Conservation (phyloP, 2,797 vertebrate genomes). For the Vespertilio murinus region DNA sequence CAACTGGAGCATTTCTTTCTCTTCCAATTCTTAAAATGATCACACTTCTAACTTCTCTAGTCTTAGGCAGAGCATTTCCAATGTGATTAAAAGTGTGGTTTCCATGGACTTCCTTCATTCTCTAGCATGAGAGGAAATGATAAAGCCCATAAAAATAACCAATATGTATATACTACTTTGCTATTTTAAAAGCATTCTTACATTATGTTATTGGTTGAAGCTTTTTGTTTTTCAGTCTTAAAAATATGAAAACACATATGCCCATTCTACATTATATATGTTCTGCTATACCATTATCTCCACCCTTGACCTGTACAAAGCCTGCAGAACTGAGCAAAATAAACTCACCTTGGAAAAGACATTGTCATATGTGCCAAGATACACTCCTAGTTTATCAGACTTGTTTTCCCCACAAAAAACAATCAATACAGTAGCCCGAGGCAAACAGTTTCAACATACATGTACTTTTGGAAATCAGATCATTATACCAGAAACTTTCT, state of each 20-base stretch:
- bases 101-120: not conserved
- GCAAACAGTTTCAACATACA: constrained; percentile 55
- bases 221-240: not conserved
- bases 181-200: not conserved
- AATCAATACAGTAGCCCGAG: constrained; percentile 58
- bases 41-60: not conserved
- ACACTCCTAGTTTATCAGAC: not conserved
- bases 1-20: not conserved
- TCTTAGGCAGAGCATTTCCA: not conserved
- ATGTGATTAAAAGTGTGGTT: not conserved
- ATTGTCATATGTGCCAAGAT: not conserved
- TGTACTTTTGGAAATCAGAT: constrained; percentile 54
- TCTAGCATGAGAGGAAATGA: not conserved
- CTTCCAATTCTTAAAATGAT: not conserved
- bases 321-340: constrained; percentile 45
- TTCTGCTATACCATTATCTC: not conserved
- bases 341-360: constrained; percentile 16
- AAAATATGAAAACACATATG: not conserved
- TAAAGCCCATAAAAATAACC: not conserved
- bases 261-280: not conserved
- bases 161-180: not conserved
- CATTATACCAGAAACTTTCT: constrained; percentile 55
- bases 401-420: constrained; percentile 59
- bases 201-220: not conserved
- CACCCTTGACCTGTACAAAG: not conserved